Evolutionary conservation across 2,888 invertebrate species (phyloP).

Genomic region (Conchocele bisecta): DNA sequence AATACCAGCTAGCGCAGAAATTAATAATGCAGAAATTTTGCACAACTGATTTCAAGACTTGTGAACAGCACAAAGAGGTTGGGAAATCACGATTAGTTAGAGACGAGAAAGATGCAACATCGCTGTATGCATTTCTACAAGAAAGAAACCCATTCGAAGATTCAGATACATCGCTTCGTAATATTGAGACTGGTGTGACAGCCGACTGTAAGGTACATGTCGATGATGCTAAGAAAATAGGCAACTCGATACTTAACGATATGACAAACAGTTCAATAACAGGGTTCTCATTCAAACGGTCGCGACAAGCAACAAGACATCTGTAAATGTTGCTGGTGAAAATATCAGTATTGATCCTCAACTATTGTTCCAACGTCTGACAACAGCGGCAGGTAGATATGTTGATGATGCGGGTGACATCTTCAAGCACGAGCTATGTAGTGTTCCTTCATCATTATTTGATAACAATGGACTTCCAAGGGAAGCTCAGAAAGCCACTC

Average conservation of each 20-base stretch:
- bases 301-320: constrained; percentile 3
- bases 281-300: constrained; percentile 3
- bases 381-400: constrained; percentile 9
- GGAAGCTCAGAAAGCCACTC: constrained; percentile 7
- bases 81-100: constrained; percentile 10
- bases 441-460: constrained; percentile 7
- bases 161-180: no score
- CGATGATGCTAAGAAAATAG: neutral
- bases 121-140: neutral
- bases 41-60: neutral
- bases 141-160: constrained; percentile 19
- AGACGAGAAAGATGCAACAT: constrained; percentile 6
- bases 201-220: constrained; percentile 10
- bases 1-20: constrained; percentile 46
- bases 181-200: constrained; percentile 22
- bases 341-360: constrained; percentile 20
- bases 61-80: no score
- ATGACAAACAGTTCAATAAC: neutral
- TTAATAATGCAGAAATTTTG: constrained; percentile 47
- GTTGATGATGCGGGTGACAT: neutral
- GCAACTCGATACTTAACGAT: neutral
- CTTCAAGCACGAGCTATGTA: constrained; percentile 1
- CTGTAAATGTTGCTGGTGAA: constrained; percentile 6
- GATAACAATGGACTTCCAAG: constrained; percentile 7
- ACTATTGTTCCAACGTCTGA: constrained; percentile 19